phyloP scores from a whole-genome alignment of 2,888 invertebrate genomes.

The Yponomeuta sedellus region DNA sequence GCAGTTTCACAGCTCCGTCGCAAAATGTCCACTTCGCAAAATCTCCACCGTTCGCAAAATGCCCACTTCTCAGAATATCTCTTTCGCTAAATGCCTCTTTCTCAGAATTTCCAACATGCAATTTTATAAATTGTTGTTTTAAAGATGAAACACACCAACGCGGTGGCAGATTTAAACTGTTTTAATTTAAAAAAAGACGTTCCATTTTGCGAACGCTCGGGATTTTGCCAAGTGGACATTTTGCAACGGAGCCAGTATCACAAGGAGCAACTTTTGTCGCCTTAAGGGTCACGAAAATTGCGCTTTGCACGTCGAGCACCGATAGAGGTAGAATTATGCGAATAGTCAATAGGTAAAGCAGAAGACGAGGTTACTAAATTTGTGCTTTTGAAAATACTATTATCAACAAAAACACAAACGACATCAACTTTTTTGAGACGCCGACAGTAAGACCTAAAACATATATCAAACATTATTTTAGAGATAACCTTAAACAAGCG shows the following conservation, averaged over 20 bases:
- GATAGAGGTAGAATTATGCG: constrained; percentile 57
- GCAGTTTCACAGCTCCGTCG: not conserved
- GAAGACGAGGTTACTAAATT: not conserved
- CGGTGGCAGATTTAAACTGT: too few relatives aligned
- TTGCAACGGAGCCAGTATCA: not conserved
- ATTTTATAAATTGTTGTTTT: too few relatives aligned
- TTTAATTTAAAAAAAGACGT: too few relatives aligned
- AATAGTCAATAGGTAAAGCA: not conserved
- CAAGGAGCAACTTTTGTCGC: not conserved
- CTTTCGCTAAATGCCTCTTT: too few relatives aligned
- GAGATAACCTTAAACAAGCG: not conserved
- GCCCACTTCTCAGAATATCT: too few relatives aligned
- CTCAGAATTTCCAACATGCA: too few relatives aligned
- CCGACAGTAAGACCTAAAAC: not conserved
- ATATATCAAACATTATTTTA: not conserved
- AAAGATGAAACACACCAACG: too few relatives aligned
- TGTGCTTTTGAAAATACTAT: not conserved
- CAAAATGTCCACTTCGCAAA: too few relatives aligned
- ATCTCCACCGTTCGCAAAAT: too few relatives aligned
- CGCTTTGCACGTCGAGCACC: constrained; percentile 49
- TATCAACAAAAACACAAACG: too few relatives aligned
- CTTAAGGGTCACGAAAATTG: not conserved
- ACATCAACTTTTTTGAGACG: not conserved
- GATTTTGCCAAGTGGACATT: too few relatives aligned
- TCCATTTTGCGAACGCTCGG: too few relatives aligned